These are phyloP conservation scores for Brienomyrus brachyistius DNA, from an alignment of 2,113 vertebrate genomes.

Conservation along the genomic window DNA sequence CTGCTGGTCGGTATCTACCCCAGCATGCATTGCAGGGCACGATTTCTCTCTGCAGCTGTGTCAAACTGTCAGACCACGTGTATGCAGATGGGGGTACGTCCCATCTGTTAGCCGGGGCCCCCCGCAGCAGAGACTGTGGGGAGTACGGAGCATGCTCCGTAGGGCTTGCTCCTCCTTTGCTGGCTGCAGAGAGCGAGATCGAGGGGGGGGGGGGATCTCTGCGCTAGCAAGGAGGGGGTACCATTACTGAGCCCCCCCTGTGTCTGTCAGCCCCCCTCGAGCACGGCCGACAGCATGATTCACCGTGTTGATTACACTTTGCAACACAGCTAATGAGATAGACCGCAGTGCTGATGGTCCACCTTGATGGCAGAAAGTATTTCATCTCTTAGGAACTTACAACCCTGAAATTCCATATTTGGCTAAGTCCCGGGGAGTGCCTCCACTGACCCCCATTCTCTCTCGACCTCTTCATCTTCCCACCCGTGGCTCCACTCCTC, in stretches of 20 bases:
- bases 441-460: not conserved
- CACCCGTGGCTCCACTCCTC: not conserved
- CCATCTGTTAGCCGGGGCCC: conserved; percentile 42
- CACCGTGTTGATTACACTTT: not conserved
- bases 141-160: conserved; percentile 42
- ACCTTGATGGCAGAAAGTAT: not conserved
- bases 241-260: not conserved
- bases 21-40: conserved; percentile 12
- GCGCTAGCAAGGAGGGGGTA: not conserved
- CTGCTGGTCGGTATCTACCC: not conserved
- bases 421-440: not conserved
- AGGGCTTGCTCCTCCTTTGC: conserved; percentile 11
- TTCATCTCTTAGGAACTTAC: not conserved
- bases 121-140: conserved; percentile 45
- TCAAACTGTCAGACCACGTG: conserved; percentile 58
- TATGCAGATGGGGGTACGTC: conserved; percentile 42
- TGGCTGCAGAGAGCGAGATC: not conserved
- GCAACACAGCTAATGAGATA: conserved; percentile 12
- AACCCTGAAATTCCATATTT: not conserved
- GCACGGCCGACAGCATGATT: not conserved
- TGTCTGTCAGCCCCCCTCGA: not conserved
- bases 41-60: conserved; percentile 11
- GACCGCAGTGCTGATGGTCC: not conserved
- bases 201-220: not conserved
- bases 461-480: not conserved